Evolutionary conservation across 2,113 vertebrate genomes (phyloP).

Genomic region (Grallaria varia): DNA sequence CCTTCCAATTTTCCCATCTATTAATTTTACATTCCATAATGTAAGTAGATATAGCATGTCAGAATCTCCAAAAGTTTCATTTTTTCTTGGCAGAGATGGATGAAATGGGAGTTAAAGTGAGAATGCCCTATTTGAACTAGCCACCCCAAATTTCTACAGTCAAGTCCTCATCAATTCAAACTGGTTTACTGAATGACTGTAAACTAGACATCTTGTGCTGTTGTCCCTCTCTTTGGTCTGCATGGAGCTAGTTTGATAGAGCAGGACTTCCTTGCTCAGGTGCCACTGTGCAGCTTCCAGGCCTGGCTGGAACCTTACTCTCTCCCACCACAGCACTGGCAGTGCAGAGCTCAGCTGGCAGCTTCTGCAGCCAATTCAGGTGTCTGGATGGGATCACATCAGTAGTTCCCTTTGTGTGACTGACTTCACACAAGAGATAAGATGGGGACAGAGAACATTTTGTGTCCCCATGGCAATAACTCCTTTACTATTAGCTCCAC

Average conservation of each 20-base stretch:
- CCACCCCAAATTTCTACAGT: background rate
- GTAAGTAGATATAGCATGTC: background rate
- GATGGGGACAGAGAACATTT: background rate
- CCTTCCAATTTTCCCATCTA: background rate
- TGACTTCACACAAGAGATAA: background rate
- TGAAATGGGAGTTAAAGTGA: background rate
- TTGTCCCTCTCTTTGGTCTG: background rate
- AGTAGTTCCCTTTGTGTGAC: accelerated
- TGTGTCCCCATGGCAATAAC: background rate
- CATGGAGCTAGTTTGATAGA: background rate
- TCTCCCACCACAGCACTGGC: accelerated
- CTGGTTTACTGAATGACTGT: background rate
- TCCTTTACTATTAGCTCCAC: background rate
- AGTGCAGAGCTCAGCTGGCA: background rate
- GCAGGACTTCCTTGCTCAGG: background rate
- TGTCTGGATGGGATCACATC: accelerated
- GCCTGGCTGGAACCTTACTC: accelerated
- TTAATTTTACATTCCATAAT: background rate
- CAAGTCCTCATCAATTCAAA: background rate
- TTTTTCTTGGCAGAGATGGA: background rate
- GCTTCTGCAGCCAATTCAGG: background rate
- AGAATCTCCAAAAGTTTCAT: background rate
- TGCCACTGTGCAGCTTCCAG: accelerated
- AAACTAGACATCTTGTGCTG: background rate
- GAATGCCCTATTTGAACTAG: background rate